phyloP scores from a whole-genome alignment of 2,113 vertebrate species.

The Ailuropoda melanoleuca region DNA sequence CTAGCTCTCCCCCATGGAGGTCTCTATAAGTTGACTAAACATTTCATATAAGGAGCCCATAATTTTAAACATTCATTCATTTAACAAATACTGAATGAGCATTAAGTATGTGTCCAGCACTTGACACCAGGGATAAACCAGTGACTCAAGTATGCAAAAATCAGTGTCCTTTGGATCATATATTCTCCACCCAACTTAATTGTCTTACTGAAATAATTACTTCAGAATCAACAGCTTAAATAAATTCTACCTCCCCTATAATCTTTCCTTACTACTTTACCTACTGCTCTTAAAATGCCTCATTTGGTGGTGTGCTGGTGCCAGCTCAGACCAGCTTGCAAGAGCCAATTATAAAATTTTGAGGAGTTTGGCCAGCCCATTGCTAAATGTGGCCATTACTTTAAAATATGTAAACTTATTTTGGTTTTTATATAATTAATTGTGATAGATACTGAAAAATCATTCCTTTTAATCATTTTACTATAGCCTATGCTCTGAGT shows the following conservation, averaged over 20 bases:
- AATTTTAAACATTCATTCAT: not conserved
- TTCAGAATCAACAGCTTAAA: not conserved
- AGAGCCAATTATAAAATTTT: not conserved
- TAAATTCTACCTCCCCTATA: not conserved
- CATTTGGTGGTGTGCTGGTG: not conserved
- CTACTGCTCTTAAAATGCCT: not conserved
- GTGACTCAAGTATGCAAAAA: not conserved
- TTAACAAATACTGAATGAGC: conserved; percentile 14
- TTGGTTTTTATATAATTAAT: not conserved
- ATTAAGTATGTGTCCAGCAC: not conserved
- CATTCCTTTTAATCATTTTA: not conserved
- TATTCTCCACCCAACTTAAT: not conserved
- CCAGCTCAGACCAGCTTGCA: not conserved
- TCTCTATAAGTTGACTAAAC: not conserved
- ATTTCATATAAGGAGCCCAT: not conserved
- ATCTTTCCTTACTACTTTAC: not conserved
- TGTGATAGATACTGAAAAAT: not conserved
- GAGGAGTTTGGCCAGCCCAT: not conserved
- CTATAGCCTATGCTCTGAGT: not conserved
- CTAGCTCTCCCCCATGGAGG: not conserved
- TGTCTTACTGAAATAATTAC: not conserved
- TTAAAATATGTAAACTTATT: not conserved
- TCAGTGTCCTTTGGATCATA: not conserved
- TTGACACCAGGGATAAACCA: not conserved
- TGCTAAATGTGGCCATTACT: not conserved